phyloP scores from a whole-genome alignment of 2,113 vertebrate species.

The Lamprotornis superbus region DNA sequence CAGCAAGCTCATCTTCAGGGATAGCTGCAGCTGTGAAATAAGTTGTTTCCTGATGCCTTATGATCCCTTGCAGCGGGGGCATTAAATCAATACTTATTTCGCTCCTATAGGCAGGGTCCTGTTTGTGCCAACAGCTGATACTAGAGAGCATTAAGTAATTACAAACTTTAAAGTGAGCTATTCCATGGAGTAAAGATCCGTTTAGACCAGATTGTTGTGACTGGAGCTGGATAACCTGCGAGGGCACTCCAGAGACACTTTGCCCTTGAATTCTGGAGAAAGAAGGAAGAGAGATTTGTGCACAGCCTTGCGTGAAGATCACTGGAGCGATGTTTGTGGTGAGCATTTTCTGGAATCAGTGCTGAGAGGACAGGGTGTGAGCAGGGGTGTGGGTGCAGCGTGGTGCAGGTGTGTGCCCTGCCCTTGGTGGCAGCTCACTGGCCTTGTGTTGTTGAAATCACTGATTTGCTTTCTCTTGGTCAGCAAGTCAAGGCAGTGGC shows the following conservation, averaged over 20 bases:
- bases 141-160: not conserved
- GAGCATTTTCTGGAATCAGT: not conserved
- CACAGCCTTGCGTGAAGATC: fast-evolving
- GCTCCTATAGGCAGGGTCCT: not conserved
- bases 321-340: not conserved
- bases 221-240: not conserved
- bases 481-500: not conserved
- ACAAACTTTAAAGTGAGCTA: not conserved
- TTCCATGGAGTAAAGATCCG: not conserved
- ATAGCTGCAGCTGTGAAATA: not conserved
- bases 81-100: not conserved
- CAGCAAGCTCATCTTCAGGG: not conserved
- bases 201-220: not conserved
- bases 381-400: fast-evolving
- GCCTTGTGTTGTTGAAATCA: not conserved
- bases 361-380: not conserved
- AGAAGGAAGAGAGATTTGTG: not conserved
- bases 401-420: not conserved
- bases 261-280: not conserved
- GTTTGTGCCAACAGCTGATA: not conserved
- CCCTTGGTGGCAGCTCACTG: not conserved
- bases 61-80: not conserved
- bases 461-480: not conserved
- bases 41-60: not conserved
- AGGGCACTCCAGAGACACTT: not conserved